Percentiles rank a stretch among this genome's conserved stretches.
phyloP scores from a whole-genome alignment of 1,140 invertebrate species.

The Diorhabda sublineata region DNA sequence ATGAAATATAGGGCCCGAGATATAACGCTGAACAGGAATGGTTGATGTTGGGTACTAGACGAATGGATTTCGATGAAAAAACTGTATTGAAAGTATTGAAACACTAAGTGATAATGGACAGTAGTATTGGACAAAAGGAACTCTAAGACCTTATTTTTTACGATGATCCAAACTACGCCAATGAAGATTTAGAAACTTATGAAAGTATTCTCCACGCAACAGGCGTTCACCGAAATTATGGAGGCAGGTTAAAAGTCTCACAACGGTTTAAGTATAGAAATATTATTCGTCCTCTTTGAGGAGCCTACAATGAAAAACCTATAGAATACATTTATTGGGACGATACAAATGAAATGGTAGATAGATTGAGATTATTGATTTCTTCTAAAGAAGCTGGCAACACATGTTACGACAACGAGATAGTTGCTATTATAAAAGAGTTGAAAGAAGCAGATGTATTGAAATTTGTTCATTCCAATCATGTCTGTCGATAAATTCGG shows the following conservation, averaged over 20 bases:
- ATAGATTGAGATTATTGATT: slow-evolving; percentile 38
- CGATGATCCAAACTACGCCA: neutral
- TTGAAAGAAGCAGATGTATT: neutral
- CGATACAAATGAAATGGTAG: slow-evolving; percentile 42
- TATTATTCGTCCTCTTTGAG: no score
- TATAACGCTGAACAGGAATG: no score
- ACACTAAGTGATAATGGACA: neutral
- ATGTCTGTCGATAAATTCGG: no score
- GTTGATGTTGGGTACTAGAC: neutral
- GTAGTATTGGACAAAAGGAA: neutral
- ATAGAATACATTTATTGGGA: slow-evolving; percentile 42
- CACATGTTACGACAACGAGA: neutral
- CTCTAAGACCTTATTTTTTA: neutral
- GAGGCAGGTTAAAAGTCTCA: neutral
- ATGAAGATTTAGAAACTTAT: neutral
- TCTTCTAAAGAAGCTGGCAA: slow-evolving; percentile 10
- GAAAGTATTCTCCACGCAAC: neutral
- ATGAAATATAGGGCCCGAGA: neutral
- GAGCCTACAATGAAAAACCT: slow-evolving; percentile 5
- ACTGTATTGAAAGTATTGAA: neutral
- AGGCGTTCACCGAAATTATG: neutral
- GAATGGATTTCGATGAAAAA: neutral
- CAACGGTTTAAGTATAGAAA: neutral
- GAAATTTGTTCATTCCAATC: no score
- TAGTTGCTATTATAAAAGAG: neutral